Evolutionary conservation across 2,888 invertebrate species (phyloP), one percentile per base, ranked within the genome.

Genomic region (Drosophila prolongata): DNA sequence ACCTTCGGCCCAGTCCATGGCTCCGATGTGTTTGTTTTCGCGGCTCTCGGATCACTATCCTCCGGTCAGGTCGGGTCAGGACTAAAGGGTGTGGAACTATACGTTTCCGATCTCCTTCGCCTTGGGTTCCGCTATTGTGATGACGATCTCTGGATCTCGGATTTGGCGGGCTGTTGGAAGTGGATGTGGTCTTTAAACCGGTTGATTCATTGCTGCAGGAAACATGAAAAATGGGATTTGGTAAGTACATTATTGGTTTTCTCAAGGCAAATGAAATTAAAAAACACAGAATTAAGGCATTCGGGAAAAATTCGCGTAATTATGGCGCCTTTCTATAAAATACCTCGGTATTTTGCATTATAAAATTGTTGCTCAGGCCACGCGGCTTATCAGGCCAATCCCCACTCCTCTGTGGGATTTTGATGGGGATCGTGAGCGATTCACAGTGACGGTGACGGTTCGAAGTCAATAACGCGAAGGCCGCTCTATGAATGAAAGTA

Each of bases 1-100:
- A 70, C 98, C 97, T 94, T 95, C 94, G 86, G 93, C 92, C 95
- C 95, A 95, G 91, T 95, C 95, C 93, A 93, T 92, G 46, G 46
- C 64, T 53, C 27, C 60, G 34, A n/a, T 16, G 43, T 14, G 43
- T 8, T 16, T 1, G 35, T 13, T 1, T 14, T 27, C 37, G 6
- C 24, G 10, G 8, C 16, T 49, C 49, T 34, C 10, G 9, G n/a
- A 13, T 16, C 40, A 0, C 59, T 38, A 10, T 60, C 50, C 35
- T 35, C 16, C 37, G 35, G 27, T 58, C 49, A 16, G 35, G 16
- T 16, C 27, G 1, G 35, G 27, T 58, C 49, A 16, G 35, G 16
- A 13, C 27, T 30, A 30, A 30, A 8, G 30, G 16, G 27, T 44
- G 14, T n/a, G 24, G 16, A 46, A 56, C 46, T 35, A 37, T 44